A percentile compares a stretch with the other conserved stretches of the same genome.
Evolutionary conservation across 2,797 vertebrate species (phyloP).

Genomic region (Tragelaphus eurycerus): DNA sequence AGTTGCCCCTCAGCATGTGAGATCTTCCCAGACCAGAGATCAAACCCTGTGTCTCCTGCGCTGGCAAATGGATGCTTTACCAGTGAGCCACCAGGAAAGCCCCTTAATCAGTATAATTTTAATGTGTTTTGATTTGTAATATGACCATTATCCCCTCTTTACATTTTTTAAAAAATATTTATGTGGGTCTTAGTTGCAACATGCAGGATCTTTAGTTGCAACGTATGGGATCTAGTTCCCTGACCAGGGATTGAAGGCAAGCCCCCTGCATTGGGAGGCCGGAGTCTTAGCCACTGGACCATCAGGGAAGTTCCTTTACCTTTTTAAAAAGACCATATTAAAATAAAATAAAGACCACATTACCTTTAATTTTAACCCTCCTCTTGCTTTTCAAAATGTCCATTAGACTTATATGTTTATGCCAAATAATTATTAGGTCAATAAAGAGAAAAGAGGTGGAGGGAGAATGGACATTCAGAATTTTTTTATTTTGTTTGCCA

Average conservation of each 20-base stretch:
- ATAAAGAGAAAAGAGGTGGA: not conserved
- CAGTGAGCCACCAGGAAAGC: not conserved
- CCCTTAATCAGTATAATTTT: not conserved
- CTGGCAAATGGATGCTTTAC: not conserved
- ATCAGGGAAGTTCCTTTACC: not conserved
- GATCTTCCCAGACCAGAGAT: not conserved
- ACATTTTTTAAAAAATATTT: not conserved
- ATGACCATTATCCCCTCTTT: not conserved
- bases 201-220: not conserved
- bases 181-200: not conserved
- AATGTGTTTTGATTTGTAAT: not conserved
- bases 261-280: not conserved
- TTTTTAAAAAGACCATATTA: not conserved
- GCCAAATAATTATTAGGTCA: not conserved
- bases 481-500: not conserved
- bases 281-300: not conserved
- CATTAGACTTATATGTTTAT: not conserved
- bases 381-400: not conserved
- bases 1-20: not conserved
- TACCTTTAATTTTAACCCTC: not conserved
- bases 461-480: not conserved
- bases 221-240: not conserved
- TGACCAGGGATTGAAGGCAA: not conserved
- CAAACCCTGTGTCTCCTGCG: not conserved
- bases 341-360: not conserved